Percentiles rank a stretch among this genome's conserved stretches.
Evolutionary conservation across 2,113 vertebrate species (phyloP).

Genomic region (Muntiacus reevesi): DNA sequence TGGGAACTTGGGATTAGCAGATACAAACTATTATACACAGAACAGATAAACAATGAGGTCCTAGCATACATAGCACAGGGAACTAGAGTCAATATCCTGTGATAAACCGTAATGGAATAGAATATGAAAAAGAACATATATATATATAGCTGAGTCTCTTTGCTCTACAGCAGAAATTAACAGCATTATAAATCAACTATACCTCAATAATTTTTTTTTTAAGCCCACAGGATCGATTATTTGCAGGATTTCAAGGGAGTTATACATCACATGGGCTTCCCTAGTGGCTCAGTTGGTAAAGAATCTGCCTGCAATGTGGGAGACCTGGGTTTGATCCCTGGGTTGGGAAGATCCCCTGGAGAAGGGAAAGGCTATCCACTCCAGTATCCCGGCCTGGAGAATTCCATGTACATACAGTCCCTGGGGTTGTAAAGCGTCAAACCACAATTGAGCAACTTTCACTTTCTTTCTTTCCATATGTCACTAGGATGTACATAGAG

Average conservation of each 20-base stretch:
- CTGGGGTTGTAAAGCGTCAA: fast-evolving
- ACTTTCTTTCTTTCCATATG: not conserved
- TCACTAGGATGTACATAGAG: fast-evolving
- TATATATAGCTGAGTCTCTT: not conserved
- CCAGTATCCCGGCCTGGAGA: not conserved
- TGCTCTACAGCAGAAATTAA: not conserved
- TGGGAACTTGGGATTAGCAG: not conserved
- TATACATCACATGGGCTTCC: not conserved
- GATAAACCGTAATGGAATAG: not conserved
- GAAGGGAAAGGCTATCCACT: not conserved
- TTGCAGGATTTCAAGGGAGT: not conserved
- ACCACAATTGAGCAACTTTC: not conserved
- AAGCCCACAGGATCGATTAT: not conserved
- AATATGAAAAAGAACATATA: not conserved
- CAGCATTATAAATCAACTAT: not conserved
- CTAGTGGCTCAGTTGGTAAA: not conserved
- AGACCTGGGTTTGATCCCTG: not conserved
- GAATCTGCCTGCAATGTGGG: not conserved
- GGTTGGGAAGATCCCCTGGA: not conserved
- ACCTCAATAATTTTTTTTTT: not conserved
- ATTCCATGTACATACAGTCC: not conserved
- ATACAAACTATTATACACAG: not conserved
- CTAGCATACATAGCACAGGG: not conserved
- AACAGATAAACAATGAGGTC: not conserved
- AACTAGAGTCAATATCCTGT: not conserved